These are phyloP conservation scores for Dendrolimus pini DNA, from an alignment of 2,888 invertebrate genomes.

Conservation along the genomic window DNA sequence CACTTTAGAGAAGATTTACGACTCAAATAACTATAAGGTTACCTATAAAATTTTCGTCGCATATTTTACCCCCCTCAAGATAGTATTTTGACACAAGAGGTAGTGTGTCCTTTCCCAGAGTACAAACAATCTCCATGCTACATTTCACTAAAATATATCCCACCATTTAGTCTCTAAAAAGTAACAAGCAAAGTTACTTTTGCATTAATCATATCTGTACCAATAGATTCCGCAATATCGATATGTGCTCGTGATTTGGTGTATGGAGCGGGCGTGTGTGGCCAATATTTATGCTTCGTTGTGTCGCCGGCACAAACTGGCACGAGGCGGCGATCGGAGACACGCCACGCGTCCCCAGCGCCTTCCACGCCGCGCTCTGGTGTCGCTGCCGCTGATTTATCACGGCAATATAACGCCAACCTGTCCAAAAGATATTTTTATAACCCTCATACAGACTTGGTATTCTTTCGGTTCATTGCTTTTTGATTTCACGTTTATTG, in stretches of 20 bases:
- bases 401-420: slow-evolving; percentile 67
- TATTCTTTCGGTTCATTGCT: slow-evolving; percentile 40
- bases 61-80: too few species aligned
- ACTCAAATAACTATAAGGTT: too few species aligned
- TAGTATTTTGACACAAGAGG: too few species aligned
- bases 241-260: slow-evolving; percentile 4
- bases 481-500: slow-evolving; percentile 28
- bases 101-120: too few species aligned
- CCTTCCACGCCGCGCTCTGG: slow-evolving; percentile 33
- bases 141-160: too few species aligned
- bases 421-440: slow-evolving; percentile 71
- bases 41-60: too few species aligned
- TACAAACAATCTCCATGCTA: too few species aligned
- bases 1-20: too few species aligned
- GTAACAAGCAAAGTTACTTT: too few species aligned
- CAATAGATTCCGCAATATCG: not conserved
- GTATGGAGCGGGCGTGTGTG: slow-evolving; percentile 12
- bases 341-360: slow-evolving; percentile 32
- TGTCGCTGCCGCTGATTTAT: slow-evolving; percentile 65
- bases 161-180: too few species aligned
- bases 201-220: too few species aligned
- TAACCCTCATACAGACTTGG: slow-evolving; percentile 51
- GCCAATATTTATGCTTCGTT: slow-evolving; percentile 51
- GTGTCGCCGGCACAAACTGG: slow-evolving; percentile 40
- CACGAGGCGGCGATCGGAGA: slow-evolving; percentile 30